Evolutionary conservation across 2,797 vertebrate genomes (phyloP).

Genomic region (Coregonus ussuriensis): DNA sequence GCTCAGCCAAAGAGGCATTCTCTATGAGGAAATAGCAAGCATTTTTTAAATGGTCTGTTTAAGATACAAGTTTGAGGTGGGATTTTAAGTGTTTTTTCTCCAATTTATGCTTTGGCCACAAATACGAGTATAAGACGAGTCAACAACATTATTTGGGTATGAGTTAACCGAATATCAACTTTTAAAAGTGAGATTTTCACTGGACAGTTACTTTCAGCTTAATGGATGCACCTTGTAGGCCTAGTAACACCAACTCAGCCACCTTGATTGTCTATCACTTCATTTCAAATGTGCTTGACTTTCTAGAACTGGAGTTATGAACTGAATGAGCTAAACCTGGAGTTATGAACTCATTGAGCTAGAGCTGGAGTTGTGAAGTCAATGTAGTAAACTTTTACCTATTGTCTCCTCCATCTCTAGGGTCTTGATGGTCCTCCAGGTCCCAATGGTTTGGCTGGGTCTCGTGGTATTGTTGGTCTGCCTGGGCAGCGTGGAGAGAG

Average conservation of each 20-base stretch:
- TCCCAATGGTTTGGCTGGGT: conserved; percentile 87
- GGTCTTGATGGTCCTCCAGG: conserved; percentile 88
- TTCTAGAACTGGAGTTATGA: background rate
- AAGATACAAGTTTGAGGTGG: no score
- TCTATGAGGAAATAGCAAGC: no score
- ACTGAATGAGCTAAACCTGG: background rate
- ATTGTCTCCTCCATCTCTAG: conserved; percentile 62
- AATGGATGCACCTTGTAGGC: background rate
- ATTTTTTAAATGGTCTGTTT: no score
- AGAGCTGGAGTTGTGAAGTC: background rate
- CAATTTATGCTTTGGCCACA: no score
- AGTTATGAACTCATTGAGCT: background rate
- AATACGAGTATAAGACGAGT: no score
- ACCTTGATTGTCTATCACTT: background rate
- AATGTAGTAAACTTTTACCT: background rate
- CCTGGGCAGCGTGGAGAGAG: conserved; percentile 97
- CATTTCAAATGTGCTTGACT: background rate
- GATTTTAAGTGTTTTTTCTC: no score
- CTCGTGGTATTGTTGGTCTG: conserved; percentile 93
- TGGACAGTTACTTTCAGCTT: no score
- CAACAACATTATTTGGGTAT: no score
- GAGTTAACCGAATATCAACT: no score
- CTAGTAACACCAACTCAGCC: background rate
- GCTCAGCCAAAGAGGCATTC: no score
- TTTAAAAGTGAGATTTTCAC: no score